Base-by-base conservation (phyloP, 2,113 vertebrate species). In the Pycnonotus jocosus region DNA sequence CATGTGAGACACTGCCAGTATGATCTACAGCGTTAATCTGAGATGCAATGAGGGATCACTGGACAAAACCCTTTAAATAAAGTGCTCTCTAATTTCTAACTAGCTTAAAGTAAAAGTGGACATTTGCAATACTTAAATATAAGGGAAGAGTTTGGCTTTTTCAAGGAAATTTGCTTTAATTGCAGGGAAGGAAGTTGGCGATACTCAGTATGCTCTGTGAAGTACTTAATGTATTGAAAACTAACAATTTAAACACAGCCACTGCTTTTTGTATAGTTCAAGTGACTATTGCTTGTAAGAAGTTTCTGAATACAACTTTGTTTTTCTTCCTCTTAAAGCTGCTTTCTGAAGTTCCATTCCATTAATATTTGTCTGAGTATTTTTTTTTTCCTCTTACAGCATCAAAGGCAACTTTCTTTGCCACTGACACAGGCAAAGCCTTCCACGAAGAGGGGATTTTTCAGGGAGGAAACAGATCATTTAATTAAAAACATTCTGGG, bases 401-500 rank as follows among this genome's bases (percentile, higher is more conserved):
- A 99, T 93, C 98, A 99, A n/a, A 95, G 99, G 42, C 98, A 99
- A 40, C 96, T 98, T 83, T 99, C 99, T 79, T 95, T 99, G 96
- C 99, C 99, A 58, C 95, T 98, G 79, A 97, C 98, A 0, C 98
- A 97, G 74, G 97, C 98, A 30, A 99, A 99, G 88, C 95, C 98
- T 53, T 97, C 98, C 58, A 93, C 98, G 1, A 99, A 98, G 97
- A 98, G 98, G 95, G 98, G 99, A 82, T 99, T 99, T 97, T 99
- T 99, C 96, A 98, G 98, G 83, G 98, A 99, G 53, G 98, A 99
- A 97, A 98, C 98, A 1, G 99, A 99, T 92, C 98, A 98, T 42
- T 98, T 99, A 82, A 98, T 99, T 96, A 99, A 99, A 97, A 99
- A 98, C 66, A 97, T 99, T 48, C 93, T 98, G 45, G 98, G 98